Base-by-base conservation (phyloP, 2,888 invertebrate genomes). In the Chydorus sphaericus region DNA sequence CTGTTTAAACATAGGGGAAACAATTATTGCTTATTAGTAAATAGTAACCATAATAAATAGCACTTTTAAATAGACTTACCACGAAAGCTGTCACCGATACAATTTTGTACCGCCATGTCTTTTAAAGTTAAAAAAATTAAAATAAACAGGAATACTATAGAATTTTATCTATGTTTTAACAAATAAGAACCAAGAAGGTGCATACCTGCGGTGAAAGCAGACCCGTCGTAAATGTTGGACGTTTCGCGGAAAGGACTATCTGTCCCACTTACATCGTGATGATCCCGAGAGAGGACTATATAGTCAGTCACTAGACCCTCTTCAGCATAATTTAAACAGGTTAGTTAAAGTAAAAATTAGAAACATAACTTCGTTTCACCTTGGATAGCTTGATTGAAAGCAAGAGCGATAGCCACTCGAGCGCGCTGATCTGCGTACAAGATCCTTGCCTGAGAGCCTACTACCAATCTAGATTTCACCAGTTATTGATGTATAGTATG, bases 211-310 rank as follows among this genome's bases (percentile, higher is more conserved):
- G 76, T 76, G 62, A 77, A 74, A 2, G 76, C 74, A 2, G 77
- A 77, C 1, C 79, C 79, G 63, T 79, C 79, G 59, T 72, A 71
- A 36, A 79, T 72, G 63, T 79, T 77, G n/a, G 78, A 75, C 0
- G 79, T 79, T 65, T 79, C 79, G 28, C 79, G 64, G 67, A 71
- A 79, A 2, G 79, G 79, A 60, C 76, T 76, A 66, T 80, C 79
- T 1, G 78, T 76, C 16, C 79, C 78, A 59, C 76, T 76, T 26
- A 80, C 79, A 64, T 79, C 79, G 66, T 80, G 79, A 63, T 79
- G 79, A 65, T 79, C 79, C 10, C 79, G 65, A 59, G 76, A 76
- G 28, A 79, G 66, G 2, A 79, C 75, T n/a, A 79, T 33, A 20
- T 20, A 54, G 36, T 57, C 54, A n/a, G 36, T 33, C 36, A 57